Percentiles rank a stretch among this genome's conserved stretches.
phyloP scores from a whole-genome alignment of 2,113 vertebrate species.

The Sigmodon hispidus region DNA sequence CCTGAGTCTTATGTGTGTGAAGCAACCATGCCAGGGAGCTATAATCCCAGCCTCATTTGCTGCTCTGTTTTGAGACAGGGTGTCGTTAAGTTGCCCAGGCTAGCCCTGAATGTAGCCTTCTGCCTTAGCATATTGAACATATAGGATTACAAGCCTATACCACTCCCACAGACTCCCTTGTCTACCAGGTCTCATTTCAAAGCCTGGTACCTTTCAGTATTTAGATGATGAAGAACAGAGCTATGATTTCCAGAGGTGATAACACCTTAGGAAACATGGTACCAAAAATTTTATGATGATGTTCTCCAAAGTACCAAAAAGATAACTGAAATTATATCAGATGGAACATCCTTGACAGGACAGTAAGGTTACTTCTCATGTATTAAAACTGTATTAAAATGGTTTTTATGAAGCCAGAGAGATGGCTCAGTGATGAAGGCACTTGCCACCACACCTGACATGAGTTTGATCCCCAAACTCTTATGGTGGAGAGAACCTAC shows the following conservation, averaged over 20 bases:
- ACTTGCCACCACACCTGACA: no score
- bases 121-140: not conserved
- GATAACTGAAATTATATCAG: not conserved
- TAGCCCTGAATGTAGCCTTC: not conserved
- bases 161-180: not conserved
- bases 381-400: not conserved
- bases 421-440: no score
- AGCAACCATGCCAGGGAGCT: not conserved
- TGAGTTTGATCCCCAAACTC: not conserved
- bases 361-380: not conserved
- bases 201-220: not conserved
- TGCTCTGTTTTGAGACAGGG: not conserved
- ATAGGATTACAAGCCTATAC: no score
- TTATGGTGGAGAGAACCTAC: no score
- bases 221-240: not conserved
- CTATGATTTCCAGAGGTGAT: conserved; percentile 32
- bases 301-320: conserved; percentile 25
- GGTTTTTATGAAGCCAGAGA: not conserved
- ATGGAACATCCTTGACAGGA: not conserved
- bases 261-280: not conserved
- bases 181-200: not conserved
- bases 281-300: not conserved
- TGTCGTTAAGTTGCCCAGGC: not conserved
- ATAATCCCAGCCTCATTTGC: no score
- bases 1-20: not conserved